Base-by-base conservation (phyloP, 23 tunicate genomes). In the Trididemnum clinides region DNA sequence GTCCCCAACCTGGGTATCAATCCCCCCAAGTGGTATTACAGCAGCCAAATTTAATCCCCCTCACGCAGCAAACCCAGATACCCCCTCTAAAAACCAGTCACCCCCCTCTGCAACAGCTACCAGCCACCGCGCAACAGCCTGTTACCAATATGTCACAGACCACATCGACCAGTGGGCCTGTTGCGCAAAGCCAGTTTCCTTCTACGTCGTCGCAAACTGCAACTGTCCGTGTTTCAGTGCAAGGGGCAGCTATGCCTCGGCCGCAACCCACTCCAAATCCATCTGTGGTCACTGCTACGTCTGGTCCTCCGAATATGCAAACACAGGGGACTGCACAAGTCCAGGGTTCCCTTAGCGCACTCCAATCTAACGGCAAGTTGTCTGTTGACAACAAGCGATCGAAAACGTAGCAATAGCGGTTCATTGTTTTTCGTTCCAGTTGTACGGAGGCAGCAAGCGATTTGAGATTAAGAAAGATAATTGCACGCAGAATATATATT, bases 11-110 rank as follows among this genome's bases (percentile, higher is more conserved):
- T 12, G 50, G 23, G 39, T 51, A 83, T 21, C 77, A 34, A n/a
- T 5, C 87, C 1, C 80, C 78, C 7, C 80, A 37, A 36, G 80
- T 73, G 27, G 57, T 39, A 19, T 5, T 73, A 28, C 80, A 73
- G 25, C 80, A 73, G 57, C 57, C 80, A 2, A 73, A 73, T 23
- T 36, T 71, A 49, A 82, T 34, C 29, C 64, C 69, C 62, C 37
- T 33, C 23, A 21, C 58, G 37, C 62, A 80, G 28, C 84, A 29
- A 1, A 33, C 32, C 82, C 51, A 26, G 6, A 20, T 72, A 18
- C 77, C 77, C 18, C 34, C 71, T 57, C 15, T 22, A 10, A 15
- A 22, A 63, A 6, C 77, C 38, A 36, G 77, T 4, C 39, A 74
- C 22, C 81, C 30, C 36, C 23, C 76, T 7, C 39, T 35, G 34